Base-by-base conservation (phyloP, 2,888 invertebrate species). In the Eucriotettix oculatus region DNA sequence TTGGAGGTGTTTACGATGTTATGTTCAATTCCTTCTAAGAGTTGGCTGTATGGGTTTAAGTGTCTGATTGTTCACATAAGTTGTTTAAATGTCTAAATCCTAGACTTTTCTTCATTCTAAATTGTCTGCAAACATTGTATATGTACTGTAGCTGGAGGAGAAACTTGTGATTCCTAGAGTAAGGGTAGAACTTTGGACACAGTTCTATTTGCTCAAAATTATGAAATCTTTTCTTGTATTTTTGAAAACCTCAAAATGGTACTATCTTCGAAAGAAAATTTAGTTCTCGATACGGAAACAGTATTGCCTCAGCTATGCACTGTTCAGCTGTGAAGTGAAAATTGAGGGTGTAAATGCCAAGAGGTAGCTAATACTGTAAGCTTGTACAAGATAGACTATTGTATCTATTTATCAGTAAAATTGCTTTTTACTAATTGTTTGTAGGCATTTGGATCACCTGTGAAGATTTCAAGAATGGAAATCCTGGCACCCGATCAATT, bases 351-450 rank as follows among this genome's bases (percentile, higher is more conserved):
- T 29, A 29, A 29, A 29, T 29, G 29, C 29, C 29, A 62, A 53
- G 55, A 52, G 62, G 60, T 61, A 64, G 64, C 59, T 64, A 64
- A 29, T 58, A 60, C 55, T 60, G 60, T 62, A 62, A 62, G 64
- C 64, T 60, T 64, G 62, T 62, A 64, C 54, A 60, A 60, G 58
- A 55, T 62, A 60, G 62, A 62, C 58, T 61, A 56, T 60, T 61
- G 59, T 60, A 60, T 62, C 60, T 60, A 56, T 62, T 64, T 61
- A 62, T 58, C 61, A 64, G 60, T 62, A 64, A 64, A 64, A 57
- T 43, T 60, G 62, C 63, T 63, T 61, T 62, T 61, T 61, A 64
- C 61, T 63, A 54, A 43, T 56, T 60, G 44, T 43, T 62, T 58
- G 42, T 55, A 55, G 48, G 48, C 42, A 42, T 58, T 16, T 54